Evolutionary conservation across 2,113 vertebrate species (phyloP).

Genomic region (Pedionomus torquatus): DNA sequence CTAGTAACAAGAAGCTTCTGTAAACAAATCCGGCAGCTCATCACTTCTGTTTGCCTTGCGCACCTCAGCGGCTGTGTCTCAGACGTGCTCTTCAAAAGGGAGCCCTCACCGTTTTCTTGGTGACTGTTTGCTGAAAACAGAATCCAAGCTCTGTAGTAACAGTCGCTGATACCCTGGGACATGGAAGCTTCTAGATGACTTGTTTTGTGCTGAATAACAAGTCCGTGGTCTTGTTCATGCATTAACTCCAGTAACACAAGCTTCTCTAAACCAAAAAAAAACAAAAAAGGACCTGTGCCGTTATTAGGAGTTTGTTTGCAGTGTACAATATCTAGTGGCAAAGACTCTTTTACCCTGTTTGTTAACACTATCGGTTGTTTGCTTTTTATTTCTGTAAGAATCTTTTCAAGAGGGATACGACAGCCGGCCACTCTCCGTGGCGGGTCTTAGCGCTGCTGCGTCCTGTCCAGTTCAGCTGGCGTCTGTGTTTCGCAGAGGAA

Average conservation of each 20-base stretch:
- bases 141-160: conserved; percentile 39
- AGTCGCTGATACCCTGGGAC: conserved; percentile 36
- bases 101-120: conserved; percentile 35
- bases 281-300: conserved; percentile 37
- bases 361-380: conserved; percentile 3
- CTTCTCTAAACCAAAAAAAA: conserved; percentile 74
- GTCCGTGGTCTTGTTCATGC: conserved; percentile 28
- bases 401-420: neutral
- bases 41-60: neutral
- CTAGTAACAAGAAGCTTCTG: neutral
- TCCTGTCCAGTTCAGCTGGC: neutral
- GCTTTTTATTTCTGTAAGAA: neutral
- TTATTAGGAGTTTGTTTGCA: conserved; percentile 43
- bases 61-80: neutral
- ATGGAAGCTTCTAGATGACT: conserved; percentile 43
- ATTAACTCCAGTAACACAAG: conserved; percentile 69
- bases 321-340: conserved; percentile 11
- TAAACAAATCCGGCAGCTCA: neutral
- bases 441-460: neutral
- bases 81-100: neutral
- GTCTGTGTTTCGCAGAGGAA: neutral
- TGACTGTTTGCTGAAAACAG: conserved; percentile 29
- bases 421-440: neutral
- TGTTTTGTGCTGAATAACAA: conserved; percentile 59
- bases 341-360: conserved; percentile 9